A percentile compares a stretch with the other conserved stretches of the same genome.
Evolutionary conservation across 2,113 vertebrate species (phyloP).

Genomic region (Polyodon spathula): DNA sequence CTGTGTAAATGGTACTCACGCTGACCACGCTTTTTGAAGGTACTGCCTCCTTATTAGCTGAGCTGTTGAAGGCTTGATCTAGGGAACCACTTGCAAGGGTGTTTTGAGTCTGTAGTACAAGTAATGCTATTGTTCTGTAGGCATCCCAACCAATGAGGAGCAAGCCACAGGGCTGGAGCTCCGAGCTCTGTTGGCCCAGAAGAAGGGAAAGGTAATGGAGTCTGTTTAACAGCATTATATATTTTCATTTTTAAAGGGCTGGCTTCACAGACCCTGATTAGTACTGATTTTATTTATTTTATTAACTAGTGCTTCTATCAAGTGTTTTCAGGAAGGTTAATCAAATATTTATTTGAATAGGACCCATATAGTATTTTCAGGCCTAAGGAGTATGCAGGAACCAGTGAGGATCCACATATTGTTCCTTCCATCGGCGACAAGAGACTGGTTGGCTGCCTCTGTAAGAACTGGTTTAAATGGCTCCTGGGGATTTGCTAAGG

Average conservation of each 20-base stretch:
- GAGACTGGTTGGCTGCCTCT: constrained; percentile 52
- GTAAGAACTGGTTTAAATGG: constrained; percentile 23
- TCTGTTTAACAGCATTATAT: background rate
- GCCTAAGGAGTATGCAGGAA: constrained; percentile 43
- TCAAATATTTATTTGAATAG: constrained; percentile 23
- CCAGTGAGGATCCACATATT: constrained; percentile 51
- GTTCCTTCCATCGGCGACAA: constrained; percentile 43
- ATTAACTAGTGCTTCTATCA: background rate
- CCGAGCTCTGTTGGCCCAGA: constrained; percentile 46
- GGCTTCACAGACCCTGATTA: background rate
- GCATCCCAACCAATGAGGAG: constrained; percentile 65
- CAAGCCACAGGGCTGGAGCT: constrained; percentile 64
- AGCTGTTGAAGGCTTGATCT: no score
- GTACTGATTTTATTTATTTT: background rate
- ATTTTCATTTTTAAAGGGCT: no score
- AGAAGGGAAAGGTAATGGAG: constrained; percentile 48
- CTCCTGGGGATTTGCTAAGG: background rate
- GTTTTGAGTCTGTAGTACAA: background rate
- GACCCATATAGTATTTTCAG: constrained; percentile 47
- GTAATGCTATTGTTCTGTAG: constrained; percentile 26
- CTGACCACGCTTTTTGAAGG: no score
- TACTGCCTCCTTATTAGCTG: no score
- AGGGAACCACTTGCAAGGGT: background rate
- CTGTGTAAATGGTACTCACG: no score
- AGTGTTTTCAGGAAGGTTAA: background rate